These are phyloP conservation scores for Psophia crepitans DNA, from an alignment of 2,113 vertebrate species.

Conservation along the genomic window DNA sequence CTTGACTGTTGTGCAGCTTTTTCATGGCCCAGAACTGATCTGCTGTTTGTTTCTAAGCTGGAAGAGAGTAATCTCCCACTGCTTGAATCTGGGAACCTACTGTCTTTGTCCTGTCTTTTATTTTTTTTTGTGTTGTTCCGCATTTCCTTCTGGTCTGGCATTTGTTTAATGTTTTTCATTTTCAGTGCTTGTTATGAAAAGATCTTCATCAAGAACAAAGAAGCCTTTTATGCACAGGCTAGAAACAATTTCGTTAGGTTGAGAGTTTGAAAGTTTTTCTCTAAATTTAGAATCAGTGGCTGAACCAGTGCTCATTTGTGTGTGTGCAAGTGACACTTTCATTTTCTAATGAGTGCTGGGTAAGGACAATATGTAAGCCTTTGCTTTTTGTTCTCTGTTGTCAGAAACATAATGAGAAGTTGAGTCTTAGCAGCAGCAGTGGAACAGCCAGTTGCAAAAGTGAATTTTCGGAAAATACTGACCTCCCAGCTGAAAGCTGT, in stretches of 20 bases:
- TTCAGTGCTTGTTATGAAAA: not conserved
- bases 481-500: not conserved
- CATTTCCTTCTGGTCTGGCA: not conserved
- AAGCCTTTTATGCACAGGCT: not conserved
- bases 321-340: not conserved
- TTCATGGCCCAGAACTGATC: not conserved
- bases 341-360: not conserved
- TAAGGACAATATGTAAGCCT: not conserved
- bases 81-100: not conserved
- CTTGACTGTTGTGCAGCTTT: not conserved
- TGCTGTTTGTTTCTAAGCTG: not conserved
- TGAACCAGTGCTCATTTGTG: not conserved
- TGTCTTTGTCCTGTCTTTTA: not conserved
- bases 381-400: not conserved
- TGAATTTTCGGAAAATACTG: conserved; percentile 58
- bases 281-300: not conserved
- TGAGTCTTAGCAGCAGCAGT: conserved; percentile 55
- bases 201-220: not conserved
- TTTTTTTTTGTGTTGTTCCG: not conserved
- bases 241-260: not conserved
- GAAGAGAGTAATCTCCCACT: not conserved
- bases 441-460: conserved; percentile 59
- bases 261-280: not conserved
- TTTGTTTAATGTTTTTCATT: not conserved
- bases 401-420: conserved; percentile 68